These are phyloP conservation scores for Cydia strobilella DNA, from an alignment of 1,140 invertebrate species.

Conservation along the genomic window DNA sequence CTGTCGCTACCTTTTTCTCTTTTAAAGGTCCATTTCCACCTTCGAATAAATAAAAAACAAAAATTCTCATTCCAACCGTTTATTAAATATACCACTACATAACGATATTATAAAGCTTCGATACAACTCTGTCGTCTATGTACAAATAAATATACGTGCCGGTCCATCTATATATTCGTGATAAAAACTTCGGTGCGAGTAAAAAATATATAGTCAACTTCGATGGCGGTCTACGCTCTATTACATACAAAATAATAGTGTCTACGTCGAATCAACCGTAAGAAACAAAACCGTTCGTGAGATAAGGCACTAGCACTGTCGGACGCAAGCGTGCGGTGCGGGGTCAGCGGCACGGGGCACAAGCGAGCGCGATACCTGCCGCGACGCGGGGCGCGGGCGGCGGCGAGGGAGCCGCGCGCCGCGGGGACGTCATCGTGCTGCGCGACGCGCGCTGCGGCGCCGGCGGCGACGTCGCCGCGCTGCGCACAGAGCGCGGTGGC, in stretches of 20 bases:
- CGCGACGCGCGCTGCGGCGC: background rate
- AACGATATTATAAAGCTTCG: conserved; percentile 22
- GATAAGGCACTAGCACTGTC: conserved; percentile 36
- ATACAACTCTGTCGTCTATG: conserved; percentile 41
- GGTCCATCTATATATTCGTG: background rate
- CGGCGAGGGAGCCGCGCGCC: conserved; percentile 37
- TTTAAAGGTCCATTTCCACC: conserved; percentile 51
- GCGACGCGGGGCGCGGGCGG: conserved; percentile 37
- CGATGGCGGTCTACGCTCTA: conserved; percentile 16
- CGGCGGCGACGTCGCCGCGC: conserved; percentile 1
- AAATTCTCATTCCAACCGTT: conserved; percentile 47
- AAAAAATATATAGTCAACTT: conserved; percentile 28
- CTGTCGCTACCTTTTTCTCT: conserved; percentile 37
- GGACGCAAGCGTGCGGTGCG: conserved; percentile 60
- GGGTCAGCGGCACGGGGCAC: conserved; percentile 52
- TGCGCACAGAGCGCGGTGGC: conserved; percentile 32
- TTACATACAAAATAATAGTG: conserved; percentile 3
- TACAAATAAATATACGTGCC: conserved; percentile 47
- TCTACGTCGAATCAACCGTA: background rate
- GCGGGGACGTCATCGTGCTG: conserved; percentile 53
- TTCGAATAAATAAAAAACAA: conserved; percentile 64
- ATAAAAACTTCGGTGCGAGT: conserved; percentile 19
- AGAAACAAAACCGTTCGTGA: conserved; percentile 19
- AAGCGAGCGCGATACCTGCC: conserved; percentile 59
- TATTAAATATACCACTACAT: conserved; percentile 42